Base-by-base conservation (phyloP, 2,888 invertebrate genomes). In the Drosophila monieri region DNA sequence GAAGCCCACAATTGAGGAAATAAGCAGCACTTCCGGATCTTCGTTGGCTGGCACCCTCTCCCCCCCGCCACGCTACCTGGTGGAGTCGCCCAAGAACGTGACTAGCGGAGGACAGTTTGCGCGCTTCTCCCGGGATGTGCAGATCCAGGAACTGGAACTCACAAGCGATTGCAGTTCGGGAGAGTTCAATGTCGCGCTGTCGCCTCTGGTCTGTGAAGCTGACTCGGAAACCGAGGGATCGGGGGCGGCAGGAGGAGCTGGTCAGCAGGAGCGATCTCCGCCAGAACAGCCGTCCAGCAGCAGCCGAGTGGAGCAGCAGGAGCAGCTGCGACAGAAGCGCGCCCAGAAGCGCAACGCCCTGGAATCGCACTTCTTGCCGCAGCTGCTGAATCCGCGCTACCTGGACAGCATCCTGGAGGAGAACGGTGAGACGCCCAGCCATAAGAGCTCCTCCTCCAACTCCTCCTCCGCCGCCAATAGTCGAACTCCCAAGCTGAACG, bases 321-420 rank as follows among this genome's bases (percentile, higher is more conserved):
- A 92, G 56, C 88, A 90, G 54, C 85, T 90, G 55, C 92, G 92
- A 76, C 78, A 90, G 23, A 90, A 92, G 49, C 92, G 93, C 59
- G 91, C 91, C 10, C 92, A 92, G 73, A 94, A 93, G 76, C 93
- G 93, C 3, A 92, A 92, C 8, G 93, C 93, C 25, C 80, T 94
- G 25, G 93, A 93, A 74, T 91, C 93, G 57, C 93, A 94, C 83
- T 94, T 93, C 74, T 90, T 94, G 58, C 93, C 94, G 0, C 93
- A 93, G 48, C 91, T 92, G 65, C 91, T 94, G 6, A 94, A 94
- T 81, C 94, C 94, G 10, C 93, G 95, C 88, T 95, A 94, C 74
- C 92, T 96, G 85, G 96, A 95, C 87, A 95, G 95, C 6, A 96
- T 96, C 75, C 94, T 94, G 81, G 96, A 96, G 91, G 96, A 96